These are phyloP conservation scores for Aspidiotus destructor DNA, from an alignment of 2,888 invertebrate species.

Conservation along the genomic window DNA sequence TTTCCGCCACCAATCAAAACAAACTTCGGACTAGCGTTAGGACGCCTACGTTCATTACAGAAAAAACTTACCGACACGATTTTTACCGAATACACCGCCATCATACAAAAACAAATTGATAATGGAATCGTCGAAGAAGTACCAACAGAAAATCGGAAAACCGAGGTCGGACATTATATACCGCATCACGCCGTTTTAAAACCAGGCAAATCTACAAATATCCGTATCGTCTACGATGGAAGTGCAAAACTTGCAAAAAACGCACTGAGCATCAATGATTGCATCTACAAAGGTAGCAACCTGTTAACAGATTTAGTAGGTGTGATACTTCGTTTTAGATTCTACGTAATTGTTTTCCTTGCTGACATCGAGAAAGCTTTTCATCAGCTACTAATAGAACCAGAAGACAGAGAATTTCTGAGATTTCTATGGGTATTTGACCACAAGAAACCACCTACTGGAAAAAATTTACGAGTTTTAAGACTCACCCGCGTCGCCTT, in stretches of 20 bases:
- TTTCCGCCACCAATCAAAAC: neutral
- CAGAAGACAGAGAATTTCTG: neutral
- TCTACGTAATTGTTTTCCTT: neutral
- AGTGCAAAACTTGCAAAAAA: neutral
- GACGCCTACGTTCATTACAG: neutral
- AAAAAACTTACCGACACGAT: slow-evolving; percentile 3
- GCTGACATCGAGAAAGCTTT: neutral
- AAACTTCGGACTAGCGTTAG: slow-evolving; percentile 2
- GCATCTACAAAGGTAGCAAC: neutral
- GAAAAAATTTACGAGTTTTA: neutral
- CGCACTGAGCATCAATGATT: neutral
- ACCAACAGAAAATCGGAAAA: neutral
- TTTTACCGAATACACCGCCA: neutral
- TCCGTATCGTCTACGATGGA: neutral
- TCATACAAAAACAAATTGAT: neutral
- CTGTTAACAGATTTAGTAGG: neutral
- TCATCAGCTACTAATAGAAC: neutral
- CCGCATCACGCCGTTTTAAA: neutral
- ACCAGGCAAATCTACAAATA: neutral
- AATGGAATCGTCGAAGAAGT: neutral
- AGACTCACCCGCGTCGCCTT: neutral
- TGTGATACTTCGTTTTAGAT: neutral
- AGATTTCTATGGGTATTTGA: neutral
- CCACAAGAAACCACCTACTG: neutral
- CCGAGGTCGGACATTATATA: neutral